Evolutionary conservation across 2,113 vertebrate genomes (phyloP), one percentile per base, ranked within the genome.

Genomic region (Condylura cristata): DNA sequence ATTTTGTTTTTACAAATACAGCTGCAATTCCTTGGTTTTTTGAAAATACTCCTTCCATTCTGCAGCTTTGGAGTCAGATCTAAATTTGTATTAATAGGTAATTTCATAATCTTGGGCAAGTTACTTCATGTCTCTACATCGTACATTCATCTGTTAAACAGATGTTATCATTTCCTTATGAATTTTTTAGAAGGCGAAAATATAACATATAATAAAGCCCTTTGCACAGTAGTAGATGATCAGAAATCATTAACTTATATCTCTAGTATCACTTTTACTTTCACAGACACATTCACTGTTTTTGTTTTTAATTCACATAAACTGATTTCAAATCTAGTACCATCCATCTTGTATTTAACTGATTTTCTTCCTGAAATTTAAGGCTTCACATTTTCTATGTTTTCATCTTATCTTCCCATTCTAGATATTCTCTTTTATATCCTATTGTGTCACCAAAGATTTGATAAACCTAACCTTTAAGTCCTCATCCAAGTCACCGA

Each of bases 321-420:
- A 74, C 4, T 78, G 22, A 58, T 56, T 70, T 9, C 34, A 81
- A 75, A 68, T 80, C 6, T 46, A 28, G 44, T 14, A 32, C 44
- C 28, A 71, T 12, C 44, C 2, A 34, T 44, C 24, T 58, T 37
- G 16, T 32, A 70, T 37, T 60, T 48, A 79, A 83, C 11, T 53
- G 14, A 80, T 58, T 75, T 87, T 80, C 37, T 83, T 74, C 76
- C n/a, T 89, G 71, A 75, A 80, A 53, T 81, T 60, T 84, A 86
- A 79, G 41, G 41, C 11, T 93, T 82, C 61, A 46, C 16, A 6
- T 89, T 78, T 70, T 46, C n/a, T 68, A 41, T 13, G 60, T 1
- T 48, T 70, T 86, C 28, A n/a, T 48, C 26, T 90, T 65, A 24
- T 60, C 68, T 68, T 82, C 46, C 10, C n/a, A 72, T 32, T 14